phyloP scores from a whole-genome alignment of 2,113 vertebrate genomes.

The Paraplagusia blochii region DNA sequence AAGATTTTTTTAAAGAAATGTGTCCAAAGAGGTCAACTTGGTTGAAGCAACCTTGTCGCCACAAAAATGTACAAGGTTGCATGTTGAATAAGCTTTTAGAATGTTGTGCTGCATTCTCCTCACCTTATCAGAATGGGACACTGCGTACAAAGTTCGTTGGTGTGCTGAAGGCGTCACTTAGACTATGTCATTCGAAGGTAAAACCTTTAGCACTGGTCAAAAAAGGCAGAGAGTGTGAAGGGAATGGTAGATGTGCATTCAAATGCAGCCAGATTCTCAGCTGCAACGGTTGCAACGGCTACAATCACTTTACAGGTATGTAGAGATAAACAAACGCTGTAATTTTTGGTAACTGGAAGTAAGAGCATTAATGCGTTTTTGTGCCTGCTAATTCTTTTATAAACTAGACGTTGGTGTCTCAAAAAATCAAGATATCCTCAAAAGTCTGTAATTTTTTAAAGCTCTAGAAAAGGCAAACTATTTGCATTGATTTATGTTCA shows the following conservation, averaged over 20 bases:
- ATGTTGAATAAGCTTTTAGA: not conserved
- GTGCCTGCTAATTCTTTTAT: too few relatives aligned
- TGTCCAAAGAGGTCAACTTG: not conserved
- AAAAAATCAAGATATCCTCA: too few relatives aligned
- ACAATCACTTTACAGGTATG: slow-evolving; percentile 20
- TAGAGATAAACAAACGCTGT: not conserved
- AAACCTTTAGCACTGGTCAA: slow-evolving; percentile 6
- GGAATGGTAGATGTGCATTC: not conserved
- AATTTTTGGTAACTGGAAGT: too few relatives aligned
- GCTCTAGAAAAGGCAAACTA: too few relatives aligned
- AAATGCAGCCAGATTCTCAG: not conserved
- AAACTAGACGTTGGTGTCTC: too few relatives aligned
- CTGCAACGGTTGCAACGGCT: slow-evolving; percentile 6
- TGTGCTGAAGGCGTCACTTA: slow-evolving; percentile 41
- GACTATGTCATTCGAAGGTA: slow-evolving; percentile 7
- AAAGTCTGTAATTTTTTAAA: too few relatives aligned
- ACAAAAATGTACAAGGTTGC: not conserved
- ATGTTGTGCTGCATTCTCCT: slow-evolving; percentile 2
- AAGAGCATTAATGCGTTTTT: too few relatives aligned
- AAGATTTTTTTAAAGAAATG: not conserved
- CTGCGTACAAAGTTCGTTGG: slow-evolving; percentile 39
- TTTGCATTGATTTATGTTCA: too few relatives aligned
- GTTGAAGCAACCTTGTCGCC: not conserved
- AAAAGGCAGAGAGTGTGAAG: not conserved
- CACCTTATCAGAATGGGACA: slow-evolving; percentile 16